Base-by-base conservation (phyloP, 2,797 vertebrate species). In the Pampus argenteus region DNA sequence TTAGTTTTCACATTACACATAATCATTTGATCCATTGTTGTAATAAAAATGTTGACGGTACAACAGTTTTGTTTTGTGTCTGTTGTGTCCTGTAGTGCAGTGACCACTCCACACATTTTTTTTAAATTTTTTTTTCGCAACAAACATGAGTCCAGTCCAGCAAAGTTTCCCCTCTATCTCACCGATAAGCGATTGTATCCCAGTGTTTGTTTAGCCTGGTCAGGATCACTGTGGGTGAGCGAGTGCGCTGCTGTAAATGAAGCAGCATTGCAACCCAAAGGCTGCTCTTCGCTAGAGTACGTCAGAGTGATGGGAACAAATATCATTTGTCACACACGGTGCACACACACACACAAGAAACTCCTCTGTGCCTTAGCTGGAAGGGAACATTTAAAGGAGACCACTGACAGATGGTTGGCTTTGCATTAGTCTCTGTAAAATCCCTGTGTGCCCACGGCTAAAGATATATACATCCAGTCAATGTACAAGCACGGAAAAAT, bases 251-350 rank as follows among this genome's bases (percentile, higher is more conserved):
- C 29, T 64, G 61, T 25, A 60, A 74, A 66, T 44, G 28, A 20
- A 0, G 15, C 40, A 23, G 23, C 59, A 61, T 25, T 69, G 44
- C 38, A 64, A 45, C 51, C 6, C 29, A 61, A 54, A 62, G 56
- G 56, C 59, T 76, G 23, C 31, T 69, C 34, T 72, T 75, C 76
- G 63, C 74, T 13, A 2, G 22, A 78, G 61, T 75, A 83, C 4
- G 29, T 77, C 67, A 81, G 36, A 57, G 68, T 87, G 75, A 75
- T 15, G 23, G 52, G 52, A 76, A 84, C 77, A 66, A 56, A 74
- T 81, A 56, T 71, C 76, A 55, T 18, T 54, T 2, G 2, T 9
- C 11, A 47, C 58, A 6, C n/a, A n/a, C n/a, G n/a, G n/a, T n/a
- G n/a, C n/a, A n/a, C n/a, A 55, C 31, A 58, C 20, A 49, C n/a